A percentile compares a stretch with the other conserved stretches of the same genome.
Conservation (phyloP, 2,888 invertebrate species). For the Patella pellucida region DNA sequence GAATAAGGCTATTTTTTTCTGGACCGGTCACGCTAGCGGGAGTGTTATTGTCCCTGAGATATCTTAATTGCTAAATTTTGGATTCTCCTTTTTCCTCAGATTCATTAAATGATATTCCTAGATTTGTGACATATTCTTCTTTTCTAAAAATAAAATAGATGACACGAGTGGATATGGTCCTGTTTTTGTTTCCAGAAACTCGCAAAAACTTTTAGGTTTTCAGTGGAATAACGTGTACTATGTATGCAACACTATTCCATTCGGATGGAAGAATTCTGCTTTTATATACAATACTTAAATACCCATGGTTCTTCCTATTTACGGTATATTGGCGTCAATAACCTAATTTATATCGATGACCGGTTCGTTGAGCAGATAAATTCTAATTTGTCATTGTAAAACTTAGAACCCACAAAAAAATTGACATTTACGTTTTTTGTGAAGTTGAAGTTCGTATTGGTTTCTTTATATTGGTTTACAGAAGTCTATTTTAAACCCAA, state of each 20-base stretch:
- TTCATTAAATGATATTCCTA: not conserved
- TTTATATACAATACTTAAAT: not conserved
- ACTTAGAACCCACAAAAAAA: too few species aligned
- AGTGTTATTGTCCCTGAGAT: too few species aligned
- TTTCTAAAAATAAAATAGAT: not conserved
- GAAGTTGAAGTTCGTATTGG: too few species aligned
- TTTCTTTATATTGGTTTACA: too few species aligned
- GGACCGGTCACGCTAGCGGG: too few species aligned
- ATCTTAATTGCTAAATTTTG: not conserved
- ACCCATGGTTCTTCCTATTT: not conserved
- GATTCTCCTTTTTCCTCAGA: not conserved
- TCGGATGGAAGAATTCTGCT: constrained; percentile 8
- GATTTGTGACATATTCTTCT: not conserved
- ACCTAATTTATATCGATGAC: constrained; percentile 3
- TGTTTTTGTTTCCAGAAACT: not conserved
- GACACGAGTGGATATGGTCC: not conserved
- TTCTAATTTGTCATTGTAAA: not conserved
- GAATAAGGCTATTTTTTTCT: too few species aligned
- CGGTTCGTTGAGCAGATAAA: not conserved
- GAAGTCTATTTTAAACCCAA: too few species aligned
- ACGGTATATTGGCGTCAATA: not conserved
- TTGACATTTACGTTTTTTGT: too few species aligned
- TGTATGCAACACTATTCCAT: constrained; percentile 4
- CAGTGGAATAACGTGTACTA: constrained; percentile 1
- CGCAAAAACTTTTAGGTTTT: not conserved